Base-by-base conservation (phyloP, 2,888 invertebrate genomes). In the Hylaea fasciaria region DNA sequence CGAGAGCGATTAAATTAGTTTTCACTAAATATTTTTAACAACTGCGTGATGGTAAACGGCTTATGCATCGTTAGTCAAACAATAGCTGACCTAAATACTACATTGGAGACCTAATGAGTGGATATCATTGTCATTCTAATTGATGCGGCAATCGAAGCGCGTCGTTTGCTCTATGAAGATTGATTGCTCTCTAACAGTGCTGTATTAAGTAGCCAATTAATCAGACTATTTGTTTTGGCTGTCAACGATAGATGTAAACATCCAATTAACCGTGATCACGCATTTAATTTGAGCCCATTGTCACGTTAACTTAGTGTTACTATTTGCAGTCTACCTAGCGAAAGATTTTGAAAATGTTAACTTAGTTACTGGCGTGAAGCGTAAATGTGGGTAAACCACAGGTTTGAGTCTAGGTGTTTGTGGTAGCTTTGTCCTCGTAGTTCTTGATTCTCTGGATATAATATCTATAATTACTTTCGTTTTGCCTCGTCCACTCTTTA, bases 81-180 rank as follows among this genome's bases (percentile, higher is more conserved):
- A 45, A 57, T 54, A 55, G 53, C 55, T 68, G 60, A 49, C 64
- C 68, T 55, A 63, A 61, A 67, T 67, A 62, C 57, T 65, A 43
- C 47, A 57, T 58, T 53, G 57, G 46, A 61, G 57, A 58, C 50
- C 50, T 62, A 65, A 66, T 56, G 58, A 62, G 64, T 45, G 51
- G 52, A 37, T 60, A 64, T 68, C 65, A 66, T 68, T 66, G 65
- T 65, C 60, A 63, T 63, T 63, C 66, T 66, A 70, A 70, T 66
- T 68, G 70, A 66, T 54, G 61, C 40, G 17, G 68, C 58, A 66
- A 66, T 65, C 65, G 68, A 70, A 66, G 65, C 68, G 65, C 57
- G 53, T 56, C 69, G 57, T 62, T 51, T 10, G 50, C 2, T 56
- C 54, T 63, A 68, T 66, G 65, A 70, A 66, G 70, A 70, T 70